Evolutionary conservation across 2,888 invertebrate genomes (phyloP).

Genomic region (Ophion costatus): DNA sequence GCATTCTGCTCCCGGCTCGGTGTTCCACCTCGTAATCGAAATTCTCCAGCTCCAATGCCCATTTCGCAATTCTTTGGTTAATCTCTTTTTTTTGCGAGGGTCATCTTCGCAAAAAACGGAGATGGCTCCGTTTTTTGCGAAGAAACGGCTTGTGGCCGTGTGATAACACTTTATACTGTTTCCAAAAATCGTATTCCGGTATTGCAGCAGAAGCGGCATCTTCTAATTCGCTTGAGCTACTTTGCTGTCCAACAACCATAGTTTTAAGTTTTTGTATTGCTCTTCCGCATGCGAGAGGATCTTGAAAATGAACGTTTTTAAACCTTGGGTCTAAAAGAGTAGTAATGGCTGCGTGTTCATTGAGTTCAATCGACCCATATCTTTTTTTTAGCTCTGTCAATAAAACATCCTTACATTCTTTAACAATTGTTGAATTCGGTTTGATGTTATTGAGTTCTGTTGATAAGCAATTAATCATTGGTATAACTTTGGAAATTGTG

Average conservation of each 20-base stretch:
- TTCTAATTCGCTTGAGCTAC: no score
- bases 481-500: background rate
- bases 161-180: no score
- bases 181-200: no score
- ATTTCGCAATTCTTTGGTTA: slow-evolving; percentile 41
- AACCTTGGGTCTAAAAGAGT: background rate
- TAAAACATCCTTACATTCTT: background rate
- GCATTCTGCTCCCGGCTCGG: no score
- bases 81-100: slow-evolving; percentile 74
- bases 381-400: background rate
- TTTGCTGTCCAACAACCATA: background rate
- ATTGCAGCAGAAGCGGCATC: no score
- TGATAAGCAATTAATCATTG: background rate
- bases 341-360: background rate
- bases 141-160: no score
- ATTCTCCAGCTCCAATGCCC: no score
- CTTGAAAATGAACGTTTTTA: slow-evolving; percentile 4
- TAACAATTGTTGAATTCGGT: no score
- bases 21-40: no score
- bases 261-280: background rate
- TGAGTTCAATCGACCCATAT: background rate
- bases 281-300: background rate
- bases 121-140: no score
- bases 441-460: background rate
- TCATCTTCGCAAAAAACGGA: no score